Percentiles rank a stretch among this genome's conserved stretches.
These are phyloP conservation scores for Anabas testudineus DNA, from an alignment of 2,797 vertebrate genomes.

Conservation along the genomic window DNA sequence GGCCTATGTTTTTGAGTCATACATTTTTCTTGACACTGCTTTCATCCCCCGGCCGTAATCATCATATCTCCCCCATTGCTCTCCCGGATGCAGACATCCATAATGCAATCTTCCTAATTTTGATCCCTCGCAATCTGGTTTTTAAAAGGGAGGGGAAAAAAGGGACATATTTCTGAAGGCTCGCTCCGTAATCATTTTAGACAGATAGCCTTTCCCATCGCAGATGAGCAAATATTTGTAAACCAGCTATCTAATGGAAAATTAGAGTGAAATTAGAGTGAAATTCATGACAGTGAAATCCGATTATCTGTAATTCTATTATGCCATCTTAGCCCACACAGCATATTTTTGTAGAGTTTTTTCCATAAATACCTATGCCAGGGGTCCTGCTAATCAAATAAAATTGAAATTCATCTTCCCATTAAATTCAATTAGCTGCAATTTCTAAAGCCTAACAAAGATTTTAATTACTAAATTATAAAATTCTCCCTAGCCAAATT, in stretches of 20 bases:
- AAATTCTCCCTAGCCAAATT: conserved; percentile 99
- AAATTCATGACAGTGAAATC: conserved; percentile 99
- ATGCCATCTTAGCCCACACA: conserved; percentile 99
- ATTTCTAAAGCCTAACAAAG: conserved; percentile 99
- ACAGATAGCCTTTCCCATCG: conserved; percentile 99
- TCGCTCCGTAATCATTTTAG: conserved; percentile 98
- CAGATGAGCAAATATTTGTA: conserved; percentile 99
- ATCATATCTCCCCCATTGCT: conserved; percentile 88
- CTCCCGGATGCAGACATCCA: conserved; percentile 89
- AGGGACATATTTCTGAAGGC: conserved; percentile 89
- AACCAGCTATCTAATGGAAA: conserved; percentile 99
- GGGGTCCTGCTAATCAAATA: conserved; percentile 99
- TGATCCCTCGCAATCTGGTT: conserved; percentile 90
- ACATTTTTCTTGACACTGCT: conserved; percentile 88
- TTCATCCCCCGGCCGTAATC: conserved; percentile 88
- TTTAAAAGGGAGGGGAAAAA: conserved; percentile 87
- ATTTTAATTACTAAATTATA: conserved; percentile 99
- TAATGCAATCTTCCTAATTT: conserved; percentile 91
- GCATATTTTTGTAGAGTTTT: conserved; percentile 99
- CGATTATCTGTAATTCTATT: conserved; percentile 99
- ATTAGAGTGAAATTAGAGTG: conserved; percentile 99
- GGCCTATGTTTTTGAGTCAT: conserved; percentile 85
- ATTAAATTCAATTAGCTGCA: conserved; percentile 99
- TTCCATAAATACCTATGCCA: conserved; percentile 99
- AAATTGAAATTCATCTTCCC: conserved; percentile 99